Base-by-base conservation (phyloP, 2,797 vertebrate species). In the Thaleichthys pacificus region DNA sequence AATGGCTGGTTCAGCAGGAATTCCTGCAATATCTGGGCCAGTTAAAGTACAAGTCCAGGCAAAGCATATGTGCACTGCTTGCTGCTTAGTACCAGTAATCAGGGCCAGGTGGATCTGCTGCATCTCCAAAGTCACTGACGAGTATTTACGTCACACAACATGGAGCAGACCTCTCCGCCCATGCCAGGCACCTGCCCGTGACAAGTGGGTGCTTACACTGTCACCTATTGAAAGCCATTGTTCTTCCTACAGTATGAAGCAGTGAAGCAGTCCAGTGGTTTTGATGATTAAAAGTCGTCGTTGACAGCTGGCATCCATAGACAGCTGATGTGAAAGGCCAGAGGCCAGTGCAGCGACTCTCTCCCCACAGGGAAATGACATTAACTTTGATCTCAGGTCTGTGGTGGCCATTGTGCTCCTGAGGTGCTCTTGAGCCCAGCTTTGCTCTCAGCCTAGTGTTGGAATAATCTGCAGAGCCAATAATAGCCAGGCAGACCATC, bases 1-100 rank as follows among this genome's bases (percentile, higher is more conserved):
- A 86, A 87, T n/a, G 66, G 81, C 82, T 82, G 73, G 75, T 87
- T 91, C 91, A 91, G 89, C 90, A 89, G 82, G 80, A 89, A 85
- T 61, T 72, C 62, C 63, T 64, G 83, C 80, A 74, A 82, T 74
- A 89, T 87, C 73, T 86, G 85, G 86, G 88, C 69, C 84, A 80
- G 78, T 78, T 80, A 62, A 15, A 69, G 66, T n/a, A 71, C 66
- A 71, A 72, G 49, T 51, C 49, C 49, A 17, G 17, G 70, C 81
- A 11, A 22, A 61, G 21, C 69, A 77, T 69, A 30, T 75, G 56
- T 47, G 42, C 47, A 22, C 74, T 67, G 38, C 69, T 82, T 66
- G 32, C 74, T 68, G 47, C 69, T 82, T 66, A 32, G 11, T 24
- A 69, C 61, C 68, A 80, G 78, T 67, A 70, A 81, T 74, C 70